Evolutionary conservation across 1,140 invertebrate genomes (phyloP).

Genomic region (Arion vulgaris): DNA sequence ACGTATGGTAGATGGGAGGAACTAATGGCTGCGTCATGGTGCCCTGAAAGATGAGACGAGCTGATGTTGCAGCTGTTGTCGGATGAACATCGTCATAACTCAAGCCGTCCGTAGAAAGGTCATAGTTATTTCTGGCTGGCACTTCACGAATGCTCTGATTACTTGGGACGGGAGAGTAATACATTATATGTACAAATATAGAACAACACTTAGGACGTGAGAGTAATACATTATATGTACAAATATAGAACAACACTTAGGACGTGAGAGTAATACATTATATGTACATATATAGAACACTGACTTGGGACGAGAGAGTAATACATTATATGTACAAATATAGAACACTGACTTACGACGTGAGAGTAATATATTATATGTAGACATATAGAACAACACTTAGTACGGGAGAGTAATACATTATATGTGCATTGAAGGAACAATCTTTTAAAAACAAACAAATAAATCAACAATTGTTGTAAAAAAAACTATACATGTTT

Average conservation of each 20-base stretch:
- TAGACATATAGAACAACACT: no score
- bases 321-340: background rate
- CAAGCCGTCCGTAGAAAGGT: conserved; percentile 41
- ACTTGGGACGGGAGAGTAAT: background rate
- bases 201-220: background rate
- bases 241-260: background rate
- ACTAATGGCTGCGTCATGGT: conserved; percentile 55
- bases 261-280: background rate
- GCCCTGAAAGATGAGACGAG: conserved; percentile 42
- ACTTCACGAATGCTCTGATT: background rate
- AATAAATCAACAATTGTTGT: no score
- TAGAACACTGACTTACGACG: background rate
- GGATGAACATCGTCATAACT: conserved; percentile 46
- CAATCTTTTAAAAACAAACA: no score
- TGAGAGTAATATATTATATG: no score
- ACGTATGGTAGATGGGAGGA: conserved; percentile 60
- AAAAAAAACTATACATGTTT: no score
- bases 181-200: no score
- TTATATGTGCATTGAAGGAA: no score
- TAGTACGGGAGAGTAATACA: no score
- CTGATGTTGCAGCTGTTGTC: conserved; percentile 50
- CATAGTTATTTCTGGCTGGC: conserved; percentile 36
- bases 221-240: background rate
- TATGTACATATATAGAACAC: no score
- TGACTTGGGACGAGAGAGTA: no score